Conservation (phyloP, 1,140 invertebrate genomes). For the Lamellibrachia luymesi region DNA sequence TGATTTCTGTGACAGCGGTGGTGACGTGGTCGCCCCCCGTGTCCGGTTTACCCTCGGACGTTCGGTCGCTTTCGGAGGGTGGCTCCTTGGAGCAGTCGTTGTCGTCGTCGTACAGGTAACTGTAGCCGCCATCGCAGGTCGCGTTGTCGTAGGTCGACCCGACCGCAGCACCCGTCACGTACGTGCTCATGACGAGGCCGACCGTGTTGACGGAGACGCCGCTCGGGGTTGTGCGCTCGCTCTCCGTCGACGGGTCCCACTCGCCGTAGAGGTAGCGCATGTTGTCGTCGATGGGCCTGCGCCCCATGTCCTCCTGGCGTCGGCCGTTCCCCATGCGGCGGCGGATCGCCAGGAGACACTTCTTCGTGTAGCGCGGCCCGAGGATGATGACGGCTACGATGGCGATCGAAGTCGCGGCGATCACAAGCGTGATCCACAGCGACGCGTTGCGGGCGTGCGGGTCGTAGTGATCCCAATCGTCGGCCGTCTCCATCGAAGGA, state of each 20-base stretch:
- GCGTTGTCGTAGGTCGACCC: background rate
- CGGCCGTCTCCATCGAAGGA: background rate
- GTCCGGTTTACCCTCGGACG: background rate
- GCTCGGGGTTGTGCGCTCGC: background rate
- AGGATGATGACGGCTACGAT: background rate
- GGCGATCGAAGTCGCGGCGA: background rate
- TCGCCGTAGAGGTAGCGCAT: background rate
- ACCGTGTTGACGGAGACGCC: background rate
- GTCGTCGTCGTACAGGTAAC: background rate
- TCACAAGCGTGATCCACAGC: background rate
- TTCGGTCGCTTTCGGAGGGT: no score
- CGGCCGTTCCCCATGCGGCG: no score
- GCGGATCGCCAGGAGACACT: background rate
- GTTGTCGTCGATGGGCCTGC: background rate
- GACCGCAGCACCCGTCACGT: background rate
- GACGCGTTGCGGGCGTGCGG: background rate
- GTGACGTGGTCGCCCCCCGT: background rate
- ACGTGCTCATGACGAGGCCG: background rate
- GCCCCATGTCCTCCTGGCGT: background rate
- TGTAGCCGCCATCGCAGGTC: background rate
- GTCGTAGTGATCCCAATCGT: background rate
- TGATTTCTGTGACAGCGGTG: background rate
- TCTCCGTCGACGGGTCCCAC: background rate
- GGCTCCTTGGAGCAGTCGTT: background rate
- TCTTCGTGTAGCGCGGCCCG: background rate